A percentile compares a stretch with the other conserved stretches of the same genome.
Conservation (phyloP, 1,140 invertebrate genomes). For the Druon quercuslanigerum region DNA sequence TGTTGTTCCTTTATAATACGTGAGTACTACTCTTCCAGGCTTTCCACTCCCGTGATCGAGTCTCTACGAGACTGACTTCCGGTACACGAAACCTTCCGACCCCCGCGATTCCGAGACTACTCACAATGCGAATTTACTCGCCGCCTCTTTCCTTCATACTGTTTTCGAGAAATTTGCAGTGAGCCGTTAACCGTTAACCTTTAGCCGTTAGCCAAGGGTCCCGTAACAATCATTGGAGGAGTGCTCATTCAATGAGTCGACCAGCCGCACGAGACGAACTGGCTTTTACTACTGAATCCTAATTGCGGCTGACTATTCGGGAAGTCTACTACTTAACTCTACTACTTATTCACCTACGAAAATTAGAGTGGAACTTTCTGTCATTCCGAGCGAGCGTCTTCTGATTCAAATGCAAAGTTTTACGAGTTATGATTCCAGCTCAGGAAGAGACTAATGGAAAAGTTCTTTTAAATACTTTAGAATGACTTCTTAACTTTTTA, state of each 20-base stretch:
- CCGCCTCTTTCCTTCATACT: background rate
- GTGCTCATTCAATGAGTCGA: slow-evolving; percentile 21
- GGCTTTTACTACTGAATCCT: slow-evolving; percentile 23
- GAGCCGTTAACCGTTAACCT: background rate
- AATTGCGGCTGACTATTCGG: no score
- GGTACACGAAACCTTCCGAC: slow-evolving; percentile 23
- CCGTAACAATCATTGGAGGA: slow-evolving; percentile 20
- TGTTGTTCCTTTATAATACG: slow-evolving; percentile 50
- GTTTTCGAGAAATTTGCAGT: slow-evolving; percentile 10
- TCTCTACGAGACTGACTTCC: slow-evolving; percentile 8
- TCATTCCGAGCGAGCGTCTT: no score
- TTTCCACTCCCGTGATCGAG: slow-evolving; percentile 12
- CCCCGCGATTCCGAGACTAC: slow-evolving; percentile 8
- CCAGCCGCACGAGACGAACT: background rate
- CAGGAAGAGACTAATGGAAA: no score
- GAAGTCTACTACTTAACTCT: no score
- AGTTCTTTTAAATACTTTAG: no score
- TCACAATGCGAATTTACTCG: slow-evolving; percentile 30
- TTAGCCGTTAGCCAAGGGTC: background rate
- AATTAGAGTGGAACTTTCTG: no score
- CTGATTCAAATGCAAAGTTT: no score
- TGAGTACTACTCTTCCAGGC: slow-evolving; percentile 36
- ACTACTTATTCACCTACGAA: no score
- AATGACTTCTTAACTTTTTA: no score
- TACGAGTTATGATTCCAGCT: no score